Evolutionary conservation across 2,113 vertebrate species (phyloP), one percentile per base, ranked within the genome.

Genomic region (Megaceryle torquata): DNA sequence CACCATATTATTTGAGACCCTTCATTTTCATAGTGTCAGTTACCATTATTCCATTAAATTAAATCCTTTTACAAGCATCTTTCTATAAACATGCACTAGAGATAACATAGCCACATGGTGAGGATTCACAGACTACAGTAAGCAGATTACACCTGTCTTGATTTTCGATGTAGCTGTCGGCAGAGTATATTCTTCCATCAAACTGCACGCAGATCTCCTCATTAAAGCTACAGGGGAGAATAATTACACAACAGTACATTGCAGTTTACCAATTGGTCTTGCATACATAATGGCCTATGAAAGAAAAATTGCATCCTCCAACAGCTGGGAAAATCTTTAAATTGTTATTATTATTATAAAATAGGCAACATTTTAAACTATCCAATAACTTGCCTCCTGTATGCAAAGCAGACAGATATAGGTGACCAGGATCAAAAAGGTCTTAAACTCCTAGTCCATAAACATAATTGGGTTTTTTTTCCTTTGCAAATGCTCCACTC

Each of bases 141-240:
- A 97, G 96, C 86, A 96, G 95, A 96, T 97, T 96, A 97, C 95
- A 96, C 96, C 95, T 94, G 94, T 92, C 96, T 95, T 87, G 88
- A 96, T 96, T 97, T 94, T 93, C 81, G 7, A 59, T 79, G 81
- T 96, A 94, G 86, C 95, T 96, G 95, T 94, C 43, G 63, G 86
- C 84, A 94, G 92, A 94, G 74, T 95, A 41, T 89, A 96, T 82
- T 96, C 91, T 92, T 83, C 92, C 92, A 92, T 96, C 96, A 95
- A 97, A 95, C 86, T 87, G 91, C 88, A 95, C 6, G 0, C 96
- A 85, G 93, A 96, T 92, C 83, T 95, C 92, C 96, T 96, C 96
- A 95, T 96, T 97, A 97, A 96, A 96, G 92, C 96, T 97, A 96
- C 96, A 96, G 96, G 96, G 86, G 92, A 97, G 95, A 97, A 96